Evolutionary conservation across 2,888 invertebrate species (phyloP).

Genomic region (Eudasyphora cyanicolor): DNA sequence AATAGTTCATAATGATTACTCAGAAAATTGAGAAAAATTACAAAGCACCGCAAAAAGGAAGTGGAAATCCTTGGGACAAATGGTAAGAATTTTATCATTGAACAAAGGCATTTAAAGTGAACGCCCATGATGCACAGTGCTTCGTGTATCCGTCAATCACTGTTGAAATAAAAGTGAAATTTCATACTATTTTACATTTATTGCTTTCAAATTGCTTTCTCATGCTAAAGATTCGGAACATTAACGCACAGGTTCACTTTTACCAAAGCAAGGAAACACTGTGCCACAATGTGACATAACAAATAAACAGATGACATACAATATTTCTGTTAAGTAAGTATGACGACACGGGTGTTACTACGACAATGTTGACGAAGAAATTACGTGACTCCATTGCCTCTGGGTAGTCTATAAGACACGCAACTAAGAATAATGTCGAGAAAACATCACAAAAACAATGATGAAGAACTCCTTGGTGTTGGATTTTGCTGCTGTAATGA

Average conservation of each 20-base stretch:
- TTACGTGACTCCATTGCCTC: constrained; percentile 3
- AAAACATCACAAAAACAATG: background rate
- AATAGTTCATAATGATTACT: background rate
- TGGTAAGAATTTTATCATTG: background rate
- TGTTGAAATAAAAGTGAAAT: no score
- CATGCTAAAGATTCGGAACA: no score
- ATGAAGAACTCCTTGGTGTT: background rate
- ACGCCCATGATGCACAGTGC: no score
- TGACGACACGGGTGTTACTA: background rate
- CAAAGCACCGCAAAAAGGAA: background rate
- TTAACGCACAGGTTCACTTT: no score
- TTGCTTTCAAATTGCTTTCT: no score
- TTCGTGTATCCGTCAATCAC: no score
- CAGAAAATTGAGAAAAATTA: background rate
- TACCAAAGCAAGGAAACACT: no score
- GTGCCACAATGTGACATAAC: no score
- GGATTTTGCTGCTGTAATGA: background rate
- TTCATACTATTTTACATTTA: no score
- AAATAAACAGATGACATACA: background rate
- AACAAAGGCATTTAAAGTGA: background rate
- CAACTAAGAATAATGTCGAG: background rate
- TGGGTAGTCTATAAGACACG: background rate
- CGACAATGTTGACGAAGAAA: background rate
- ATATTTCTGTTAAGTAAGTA: background rate
- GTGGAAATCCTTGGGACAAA: background rate